Evolutionary conservation across 2,113 vertebrate genomes (phyloP).

Genomic region (Tachuris rubrigastra): DNA sequence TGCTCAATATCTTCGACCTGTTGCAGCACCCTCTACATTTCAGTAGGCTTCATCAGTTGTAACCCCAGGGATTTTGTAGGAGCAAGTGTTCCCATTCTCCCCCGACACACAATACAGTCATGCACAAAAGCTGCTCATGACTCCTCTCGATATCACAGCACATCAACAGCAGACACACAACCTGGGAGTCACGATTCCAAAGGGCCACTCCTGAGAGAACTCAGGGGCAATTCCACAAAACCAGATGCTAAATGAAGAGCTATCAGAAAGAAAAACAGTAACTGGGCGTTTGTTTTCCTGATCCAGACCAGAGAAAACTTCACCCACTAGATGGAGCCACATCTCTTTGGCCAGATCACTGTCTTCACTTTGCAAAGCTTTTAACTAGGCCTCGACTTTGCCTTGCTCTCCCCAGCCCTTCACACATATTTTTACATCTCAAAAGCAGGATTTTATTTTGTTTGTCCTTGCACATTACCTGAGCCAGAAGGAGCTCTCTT

Average conservation of each 20-base stretch:
- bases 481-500: constrained; percentile 90
- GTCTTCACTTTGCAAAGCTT: neutral
- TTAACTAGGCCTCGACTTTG: neutral
- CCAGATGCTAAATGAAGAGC: neutral
- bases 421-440: neutral
- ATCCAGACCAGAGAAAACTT: neutral
- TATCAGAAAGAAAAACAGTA: neutral
- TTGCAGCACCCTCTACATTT: neutral
- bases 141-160: neutral
- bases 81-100: neutral
- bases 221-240: neutral
- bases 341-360: neutral
- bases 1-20: neutral
- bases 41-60: neutral
- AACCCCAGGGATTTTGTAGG: neutral
- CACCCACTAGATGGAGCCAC: constrained; percentile 71
- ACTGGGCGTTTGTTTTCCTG: neutral
- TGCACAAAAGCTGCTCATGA: neutral
- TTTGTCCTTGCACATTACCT: constrained; percentile 77
- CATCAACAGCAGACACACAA: neutral
- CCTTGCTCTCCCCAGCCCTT: neutral
- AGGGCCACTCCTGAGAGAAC: neutral
- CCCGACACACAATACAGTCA: neutral
- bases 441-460: neutral
- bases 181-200: neutral